These are phyloP conservation scores for Crocuta crocuta DNA, from an alignment of 2,113 vertebrate genomes.

Conservation along the genomic window DNA sequence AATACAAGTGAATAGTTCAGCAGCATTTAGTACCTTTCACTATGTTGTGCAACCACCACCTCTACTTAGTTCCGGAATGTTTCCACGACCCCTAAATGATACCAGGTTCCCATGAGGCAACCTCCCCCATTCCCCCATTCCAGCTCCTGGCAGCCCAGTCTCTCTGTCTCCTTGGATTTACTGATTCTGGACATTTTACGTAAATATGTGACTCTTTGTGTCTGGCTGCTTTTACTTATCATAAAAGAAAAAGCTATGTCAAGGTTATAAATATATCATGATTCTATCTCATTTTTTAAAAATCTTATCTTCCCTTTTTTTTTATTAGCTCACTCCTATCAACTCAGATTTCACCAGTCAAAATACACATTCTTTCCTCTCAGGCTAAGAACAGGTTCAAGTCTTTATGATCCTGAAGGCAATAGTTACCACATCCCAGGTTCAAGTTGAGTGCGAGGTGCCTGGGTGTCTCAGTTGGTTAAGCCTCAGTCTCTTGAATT, in stretches of 20 bases:
- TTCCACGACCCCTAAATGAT: background rate
- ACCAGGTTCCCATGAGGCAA: background rate
- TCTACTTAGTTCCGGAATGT: background rate
- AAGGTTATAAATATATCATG: background rate
- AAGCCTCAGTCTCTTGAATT: too few species aligned
- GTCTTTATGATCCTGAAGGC: background rate
- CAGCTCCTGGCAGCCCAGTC: background rate
- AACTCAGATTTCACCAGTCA: background rate
- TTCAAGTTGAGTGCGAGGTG: background rate
- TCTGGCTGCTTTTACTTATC: background rate
- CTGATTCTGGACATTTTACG: background rate
- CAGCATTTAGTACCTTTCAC: background rate
- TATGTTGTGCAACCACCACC: background rate
- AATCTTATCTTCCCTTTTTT: background rate
- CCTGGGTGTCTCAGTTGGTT: too few species aligned
- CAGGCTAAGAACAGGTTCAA: background rate
- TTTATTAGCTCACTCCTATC: background rate
- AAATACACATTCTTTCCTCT: background rate
- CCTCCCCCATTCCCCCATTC: too few species aligned
- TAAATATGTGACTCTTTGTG: background rate
- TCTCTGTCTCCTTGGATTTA: background rate
- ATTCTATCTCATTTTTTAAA: background rate
- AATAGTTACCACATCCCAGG: background rate
- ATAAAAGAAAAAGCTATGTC: background rate
- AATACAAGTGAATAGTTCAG: background rate